Percentiles rank a stretch among this genome's conserved stretches.
phyloP scores from a whole-genome alignment of 2,888 invertebrate species.

The Phengaris alcon region DNA sequence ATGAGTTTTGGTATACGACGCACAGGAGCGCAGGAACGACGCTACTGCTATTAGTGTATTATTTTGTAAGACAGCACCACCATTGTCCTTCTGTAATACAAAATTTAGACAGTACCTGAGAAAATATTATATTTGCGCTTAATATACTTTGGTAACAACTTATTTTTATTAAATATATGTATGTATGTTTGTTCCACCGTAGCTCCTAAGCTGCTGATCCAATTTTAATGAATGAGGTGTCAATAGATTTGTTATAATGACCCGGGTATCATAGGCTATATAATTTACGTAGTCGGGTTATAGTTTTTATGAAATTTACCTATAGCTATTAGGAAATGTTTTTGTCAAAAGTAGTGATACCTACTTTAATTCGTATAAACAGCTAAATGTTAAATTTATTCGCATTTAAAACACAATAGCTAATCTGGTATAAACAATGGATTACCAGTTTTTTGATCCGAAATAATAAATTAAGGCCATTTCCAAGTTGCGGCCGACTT shows the following conservation, averaged over 20 bases:
- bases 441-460: neutral
- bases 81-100: slow-evolving; percentile 66
- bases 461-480: slow-evolving; percentile 16
- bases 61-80: slow-evolving; percentile 69
- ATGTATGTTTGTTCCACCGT: no score
- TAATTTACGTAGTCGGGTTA: no score
- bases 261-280: no score
- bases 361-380: neutral
- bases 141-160: no score
- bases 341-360: neutral
- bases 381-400: neutral
- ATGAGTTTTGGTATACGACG: slow-evolving; percentile 63
- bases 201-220: no score
- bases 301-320: no score
- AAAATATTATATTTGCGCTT: no score
- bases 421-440: slow-evolving; percentile 14
- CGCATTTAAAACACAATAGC: neutral
- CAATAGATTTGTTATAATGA: no score
- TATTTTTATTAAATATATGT: no score
- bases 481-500: neutral
- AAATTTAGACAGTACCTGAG: neutral
- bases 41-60: slow-evolving; percentile 62
- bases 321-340: no score
- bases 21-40: slow-evolving; percentile 62
- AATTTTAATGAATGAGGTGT: no score